Evolutionary conservation across 2,113 vertebrate species (phyloP).

Genomic region (Urocitellus parryii): DNA sequence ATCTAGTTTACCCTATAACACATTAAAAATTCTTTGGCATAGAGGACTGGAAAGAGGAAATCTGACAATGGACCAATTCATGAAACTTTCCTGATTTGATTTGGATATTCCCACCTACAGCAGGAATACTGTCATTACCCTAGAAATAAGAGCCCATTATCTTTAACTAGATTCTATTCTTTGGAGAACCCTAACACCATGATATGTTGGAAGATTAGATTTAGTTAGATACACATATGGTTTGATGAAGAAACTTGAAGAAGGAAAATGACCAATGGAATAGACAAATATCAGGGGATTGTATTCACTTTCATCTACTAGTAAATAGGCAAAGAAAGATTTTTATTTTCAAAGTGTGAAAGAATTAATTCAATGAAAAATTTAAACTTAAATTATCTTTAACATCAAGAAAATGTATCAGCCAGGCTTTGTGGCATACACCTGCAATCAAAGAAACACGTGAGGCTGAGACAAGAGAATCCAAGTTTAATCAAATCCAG

Average conservation of each 20-base stretch:
- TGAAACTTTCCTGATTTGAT: no score
- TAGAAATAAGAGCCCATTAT: neutral
- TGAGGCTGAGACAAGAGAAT: no score
- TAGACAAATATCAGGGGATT: neutral
- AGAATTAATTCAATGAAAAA: neutral
- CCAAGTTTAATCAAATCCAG: no score
- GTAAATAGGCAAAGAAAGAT: neutral
- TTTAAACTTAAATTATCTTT: neutral
- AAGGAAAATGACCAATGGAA: neutral
- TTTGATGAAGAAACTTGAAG: neutral
- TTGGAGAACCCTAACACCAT: neutral
- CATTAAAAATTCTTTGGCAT: no score
- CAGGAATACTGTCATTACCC: neutral
- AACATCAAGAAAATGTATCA: neutral
- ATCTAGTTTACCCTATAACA: no score
- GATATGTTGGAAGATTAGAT: neutral
- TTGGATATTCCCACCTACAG: neutral
- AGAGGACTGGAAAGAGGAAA: no score
- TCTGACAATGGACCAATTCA: no score
- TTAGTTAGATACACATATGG: neutral
- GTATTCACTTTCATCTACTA: neutral
- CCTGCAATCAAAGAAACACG: no score
- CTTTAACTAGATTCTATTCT: neutral
- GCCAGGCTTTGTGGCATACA: no score
- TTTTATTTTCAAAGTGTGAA: neutral